Evolutionary conservation across 2,797 vertebrate species (phyloP), one percentile per base, ranked within the genome.

Genomic region (Harpagifer antarcticus): DNA sequence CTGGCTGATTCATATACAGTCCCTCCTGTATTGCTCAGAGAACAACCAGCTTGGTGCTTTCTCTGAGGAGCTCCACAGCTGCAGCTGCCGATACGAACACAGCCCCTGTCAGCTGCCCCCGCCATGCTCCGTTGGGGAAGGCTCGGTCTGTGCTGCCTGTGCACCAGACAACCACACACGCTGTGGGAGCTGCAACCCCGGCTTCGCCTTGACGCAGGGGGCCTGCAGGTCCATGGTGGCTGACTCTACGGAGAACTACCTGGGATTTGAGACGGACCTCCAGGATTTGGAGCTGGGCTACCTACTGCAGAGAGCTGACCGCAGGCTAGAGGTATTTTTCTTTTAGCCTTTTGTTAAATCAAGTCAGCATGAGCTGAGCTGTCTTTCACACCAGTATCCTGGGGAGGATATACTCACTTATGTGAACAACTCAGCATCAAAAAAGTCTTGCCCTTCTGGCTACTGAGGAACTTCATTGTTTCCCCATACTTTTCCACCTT

Each of bases 251-350:
- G 98, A 99, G 77, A 98, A 98, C 93, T 99, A 99, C 88, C 94
- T 99, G 11, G 97, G 97, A 42, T 99, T 99, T 0, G 98, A 99
- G 92, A 99, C 96, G 0, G 97, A 99, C 92, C 95, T 99, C 54
- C 98, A 99, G 85, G 98, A 99, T 89, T 91, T 98, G 72, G 98
- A 99, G 86, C 94, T 99, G 88, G 96, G 91, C 23, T 98, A 98
- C 76, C 87, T 99, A 40, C 72, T 99, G 78, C 97, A 98, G 93
- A 97, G 97, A 89, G 94, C 96, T 0, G 98, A 99, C 89, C 87
- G 97, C 3, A 91, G 97, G 44, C 96, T 99, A 1, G 97, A 98
- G 90, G 93, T 93, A 89, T 42, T 69, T 72, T 40, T 33, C 40
- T 61, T 63, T 82, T 79, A 52, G 7, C 49, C 63, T 78, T 56